Percentiles rank a stretch among this genome's conserved stretches.
These are phyloP conservation scores for Patiria pectinifera DNA, from an alignment of 53 echinoderm and acorn worm species.

Conservation along the genomic window DNA sequence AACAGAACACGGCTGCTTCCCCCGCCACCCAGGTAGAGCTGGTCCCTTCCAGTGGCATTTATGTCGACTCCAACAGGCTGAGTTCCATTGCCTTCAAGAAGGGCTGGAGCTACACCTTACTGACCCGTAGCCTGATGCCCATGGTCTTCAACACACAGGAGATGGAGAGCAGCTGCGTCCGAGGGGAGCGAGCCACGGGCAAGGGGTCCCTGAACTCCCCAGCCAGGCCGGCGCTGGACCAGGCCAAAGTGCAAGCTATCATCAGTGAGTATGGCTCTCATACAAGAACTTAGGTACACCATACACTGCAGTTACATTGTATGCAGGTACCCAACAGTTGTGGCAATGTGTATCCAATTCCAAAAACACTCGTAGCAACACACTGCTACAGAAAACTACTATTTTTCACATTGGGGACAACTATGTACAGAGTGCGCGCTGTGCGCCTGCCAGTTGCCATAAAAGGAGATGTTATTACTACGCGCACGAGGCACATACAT, in stretches of 20 bases:
- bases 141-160: constrained; percentile 69
- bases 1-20: neutral
- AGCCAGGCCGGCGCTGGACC: constrained; percentile 28
- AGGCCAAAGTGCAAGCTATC: constrained; percentile 47
- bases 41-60: neutral
- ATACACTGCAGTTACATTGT: neutral
- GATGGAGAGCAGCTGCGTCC: constrained; percentile 66
- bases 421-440: no score
- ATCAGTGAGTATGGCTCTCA: constrained; percentile 19
- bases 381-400: no score
- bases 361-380: neutral
- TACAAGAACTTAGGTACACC: neutral
- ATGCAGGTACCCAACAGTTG: neutral
- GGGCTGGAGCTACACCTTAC: constrained; percentile 37
- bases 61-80: constrained; percentile 1
- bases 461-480: no score
- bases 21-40: neutral
- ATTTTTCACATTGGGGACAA: no score
- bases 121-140: constrained; percentile 69
- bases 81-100: constrained; percentile 27
- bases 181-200: constrained; percentile 65
- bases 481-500: no score
- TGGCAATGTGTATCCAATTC: no score
- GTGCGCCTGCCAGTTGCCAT: no score
- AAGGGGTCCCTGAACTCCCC: constrained; percentile 46